Percentiles rank a stretch among this genome's conserved stretches.
These are phyloP conservation scores for Pegoplata infirma DNA, from an alignment of 2,888 invertebrate genomes.

Conservation along the genomic window DNA sequence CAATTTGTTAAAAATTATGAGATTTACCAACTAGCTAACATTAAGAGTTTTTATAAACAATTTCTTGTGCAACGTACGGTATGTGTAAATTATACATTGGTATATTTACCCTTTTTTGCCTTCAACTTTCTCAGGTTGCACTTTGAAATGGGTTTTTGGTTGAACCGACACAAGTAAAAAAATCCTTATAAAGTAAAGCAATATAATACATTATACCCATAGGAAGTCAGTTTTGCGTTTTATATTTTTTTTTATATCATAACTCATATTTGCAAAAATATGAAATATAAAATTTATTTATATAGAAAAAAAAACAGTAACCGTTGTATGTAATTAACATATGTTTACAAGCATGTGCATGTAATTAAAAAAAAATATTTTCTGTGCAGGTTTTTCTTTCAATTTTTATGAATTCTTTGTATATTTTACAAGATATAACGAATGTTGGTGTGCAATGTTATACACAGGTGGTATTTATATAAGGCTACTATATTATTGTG, in stretches of 20 bases:
- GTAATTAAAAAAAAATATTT: constrained; percentile 31
- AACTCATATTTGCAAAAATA: not conserved
- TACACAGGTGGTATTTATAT: not conserved
- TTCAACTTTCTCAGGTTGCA: not conserved
- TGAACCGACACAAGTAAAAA: not conserved
- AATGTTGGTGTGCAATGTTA: not conserved
- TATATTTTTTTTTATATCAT: not conserved
- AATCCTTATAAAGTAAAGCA: not conserved
- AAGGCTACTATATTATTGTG: too few species aligned
- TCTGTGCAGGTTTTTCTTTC: not conserved
- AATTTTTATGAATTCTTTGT: not conserved
- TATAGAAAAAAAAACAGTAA: constrained; percentile 37
- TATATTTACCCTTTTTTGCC: not conserved
- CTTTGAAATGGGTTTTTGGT: not conserved
- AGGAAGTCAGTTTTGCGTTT: not conserved
- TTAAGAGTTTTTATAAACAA: too few species aligned
- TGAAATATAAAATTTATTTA: not conserved
- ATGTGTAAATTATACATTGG: too few species aligned
- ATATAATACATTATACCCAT: not conserved
- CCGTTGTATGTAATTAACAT: constrained; percentile 47
- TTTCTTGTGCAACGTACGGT: too few species aligned
- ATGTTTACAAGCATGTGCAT: constrained; percentile 36
- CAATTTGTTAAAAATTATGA: too few species aligned
- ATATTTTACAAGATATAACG: too few species aligned
- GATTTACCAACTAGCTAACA: too few species aligned